Base-by-base conservation (phyloP, 2,797 vertebrate species). In the Hypotaenidia okinawae region DNA sequence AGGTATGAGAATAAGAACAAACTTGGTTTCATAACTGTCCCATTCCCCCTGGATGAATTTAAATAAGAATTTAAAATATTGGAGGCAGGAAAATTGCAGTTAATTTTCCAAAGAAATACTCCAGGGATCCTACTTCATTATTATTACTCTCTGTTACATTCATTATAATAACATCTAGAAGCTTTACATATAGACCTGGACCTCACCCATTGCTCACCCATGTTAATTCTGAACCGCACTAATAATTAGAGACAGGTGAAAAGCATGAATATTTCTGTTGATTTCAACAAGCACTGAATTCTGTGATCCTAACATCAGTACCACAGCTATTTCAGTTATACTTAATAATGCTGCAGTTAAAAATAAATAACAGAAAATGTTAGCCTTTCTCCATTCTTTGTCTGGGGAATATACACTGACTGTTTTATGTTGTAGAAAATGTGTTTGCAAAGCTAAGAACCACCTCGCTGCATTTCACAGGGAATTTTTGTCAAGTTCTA, bases 401-500 rank as follows among this genome's bases (percentile, higher is more conserved):
- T 47, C 78, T 87, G 39, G 72, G 58, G 88, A 92, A 81, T 89
- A 90, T 33, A 80, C 21, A 33, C n/a, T 14, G n/a, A 35, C 45
- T 73, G 18, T 8, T 88, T 49, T 59, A 37, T 32, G 12, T 77
- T 68, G 62, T 11, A 90, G 43, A 70, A 90, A 85, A 93, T 39
- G 51, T 30, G 12, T 90, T 89, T 84, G 37, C 54, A 70, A 66
- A 92, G 59, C 25, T 67, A 82, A 94, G 77, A 92, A 55, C 45
- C 30, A 89, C 88, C 68, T 79, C 16, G 7, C 28, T 39, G 51
- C 30, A 51, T 87, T 89, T 95, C 83, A 88, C 17, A 63, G 82
- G 75, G 69, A 58, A 75, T 93, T 91, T 95, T 94, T 91, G 78
- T 95, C 94, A 90, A 80, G 59, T 85, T 91, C 63, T 68, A 70